A percentile compares a stretch with the other conserved stretches of the same genome.
These are phyloP conservation scores for Gasterosteus nipponicus DNA, from an alignment of 2,113 vertebrate species.

Conservation along the genomic window DNA sequence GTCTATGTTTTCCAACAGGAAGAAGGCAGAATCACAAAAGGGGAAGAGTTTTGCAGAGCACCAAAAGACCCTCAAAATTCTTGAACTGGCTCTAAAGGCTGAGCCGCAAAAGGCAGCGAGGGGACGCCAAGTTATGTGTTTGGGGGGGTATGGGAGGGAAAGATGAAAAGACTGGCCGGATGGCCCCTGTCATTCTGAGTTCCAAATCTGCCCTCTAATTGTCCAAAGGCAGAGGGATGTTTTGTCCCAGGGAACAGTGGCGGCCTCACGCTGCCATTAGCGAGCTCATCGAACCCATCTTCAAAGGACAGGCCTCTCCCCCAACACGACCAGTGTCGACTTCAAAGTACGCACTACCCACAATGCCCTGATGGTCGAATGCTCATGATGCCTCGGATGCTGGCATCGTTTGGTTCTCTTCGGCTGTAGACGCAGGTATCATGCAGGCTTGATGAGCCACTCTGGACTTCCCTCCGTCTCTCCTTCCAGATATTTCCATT, in stretches of 20 bases:
- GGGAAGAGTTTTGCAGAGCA: slow-evolving; percentile 69
- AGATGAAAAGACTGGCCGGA: slow-evolving; percentile 77
- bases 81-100: slow-evolving; percentile 77
- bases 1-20: slow-evolving; percentile 66
- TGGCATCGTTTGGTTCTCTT: slow-evolving; percentile 56
- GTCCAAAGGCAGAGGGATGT: slow-evolving; percentile 79
- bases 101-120: slow-evolving; percentile 61
- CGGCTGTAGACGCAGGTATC: slow-evolving; percentile 43
- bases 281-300: slow-evolving; percentile 76
- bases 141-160: slow-evolving; percentile 34
- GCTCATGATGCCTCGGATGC: slow-evolving; percentile 63
- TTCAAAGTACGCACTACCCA: slow-evolving; percentile 71
- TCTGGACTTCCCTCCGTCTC: slow-evolving; percentile 2
- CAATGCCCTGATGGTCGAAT: slow-evolving; percentile 71
- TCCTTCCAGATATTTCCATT: slow-evolving; percentile 11
- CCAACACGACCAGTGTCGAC: slow-evolving; percentile 75
- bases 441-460: slow-evolving; percentile 8
- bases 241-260: slow-evolving; percentile 78
- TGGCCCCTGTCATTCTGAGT: slow-evolving; percentile 77
- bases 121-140: slow-evolving; percentile 47
- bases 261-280: slow-evolving; percentile 81
- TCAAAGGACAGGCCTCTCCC: slow-evolving; percentile 76
- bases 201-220: slow-evolving; percentile 83
- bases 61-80: slow-evolving; percentile 75
- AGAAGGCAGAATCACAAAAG: slow-evolving; percentile 50